These are phyloP conservation scores for Acronicta aceris DNA, from an alignment of 2,888 invertebrate species.

Conservation along the genomic window DNA sequence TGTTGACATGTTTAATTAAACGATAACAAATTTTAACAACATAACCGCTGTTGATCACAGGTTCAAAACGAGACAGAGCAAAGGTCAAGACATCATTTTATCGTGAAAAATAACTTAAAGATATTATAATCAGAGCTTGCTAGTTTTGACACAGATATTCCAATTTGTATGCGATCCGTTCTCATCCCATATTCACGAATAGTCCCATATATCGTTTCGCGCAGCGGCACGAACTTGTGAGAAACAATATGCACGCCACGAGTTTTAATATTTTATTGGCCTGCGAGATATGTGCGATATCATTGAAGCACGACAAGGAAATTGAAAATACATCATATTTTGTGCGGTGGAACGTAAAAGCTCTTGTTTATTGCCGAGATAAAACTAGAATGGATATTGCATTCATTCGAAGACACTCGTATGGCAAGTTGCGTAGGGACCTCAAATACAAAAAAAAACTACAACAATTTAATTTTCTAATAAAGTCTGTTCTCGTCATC, in stretches of 20 bases:
- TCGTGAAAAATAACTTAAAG: conserved; percentile 28
- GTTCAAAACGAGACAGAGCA: conserved; percentile 12
- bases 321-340: conserved; percentile 63
- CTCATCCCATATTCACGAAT: conserved; percentile 49
- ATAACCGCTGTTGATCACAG: conserved; percentile 7
- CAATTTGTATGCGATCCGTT: conserved; percentile 43
- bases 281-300: conserved; percentile 63
- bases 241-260: conserved; percentile 65
- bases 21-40: conserved; percentile 19
- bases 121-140: conserved; percentile 42
- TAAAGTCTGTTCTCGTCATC: neutral
- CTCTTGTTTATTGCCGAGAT: conserved; percentile 59
- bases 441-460: neutral
- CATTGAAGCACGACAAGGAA: conserved; percentile 65
- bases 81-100: conserved; percentile 28
- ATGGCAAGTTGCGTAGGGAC: conserved; percentile 4
- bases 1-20: conserved; percentile 25
- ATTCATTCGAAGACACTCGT: conserved; percentile 33
- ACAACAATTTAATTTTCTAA: neutral
- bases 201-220: conserved; percentile 53
- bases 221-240: conserved; percentile 50
- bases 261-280: conserved; percentile 70
- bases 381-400: conserved; percentile 49
- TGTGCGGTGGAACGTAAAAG: conserved; percentile 46
- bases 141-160: conserved; percentile 39